Percentiles rank a stretch among this genome's conserved stretches.
These are phyloP conservation scores for Hydrozoanthus gracilis DNA, from an alignment of 92 coral and sea anemone genomes.

Conservation along the genomic window DNA sequence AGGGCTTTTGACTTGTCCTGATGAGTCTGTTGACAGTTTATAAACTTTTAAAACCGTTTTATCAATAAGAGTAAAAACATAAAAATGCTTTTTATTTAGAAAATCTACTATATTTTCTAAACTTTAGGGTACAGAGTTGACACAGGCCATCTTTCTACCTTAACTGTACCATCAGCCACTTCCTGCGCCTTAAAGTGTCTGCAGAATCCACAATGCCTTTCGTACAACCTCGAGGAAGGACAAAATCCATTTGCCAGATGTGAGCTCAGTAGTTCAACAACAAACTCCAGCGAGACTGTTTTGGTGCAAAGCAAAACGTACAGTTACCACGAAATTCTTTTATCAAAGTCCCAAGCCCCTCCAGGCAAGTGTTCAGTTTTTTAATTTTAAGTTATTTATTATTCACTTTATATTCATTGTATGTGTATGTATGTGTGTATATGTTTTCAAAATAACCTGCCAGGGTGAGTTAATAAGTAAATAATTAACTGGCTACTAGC, in stretches of 20 bases:
- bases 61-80: not conserved
- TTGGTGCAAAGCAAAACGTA: slow-evolving; percentile 26
- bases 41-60: not conserved
- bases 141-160: not conserved
- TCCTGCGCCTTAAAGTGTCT: slow-evolving; percentile 49
- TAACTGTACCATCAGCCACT: not conserved
- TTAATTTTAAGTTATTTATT: not conserved
- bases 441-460: too few species aligned
- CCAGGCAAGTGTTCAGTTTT: too few species aligned
- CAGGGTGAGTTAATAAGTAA: too few species aligned
- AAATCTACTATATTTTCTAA: not conserved
- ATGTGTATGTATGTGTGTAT: too few species aligned
- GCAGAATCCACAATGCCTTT: slow-evolving; percentile 35
- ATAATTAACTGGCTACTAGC: too few species aligned
- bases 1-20: too few species aligned
- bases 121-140: slow-evolving; percentile 3
- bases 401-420: too few species aligned
- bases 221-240: slow-evolving; percentile 46
- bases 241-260: slow-evolving; percentile 21
- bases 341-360: too few species aligned
- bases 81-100: too few species aligned
- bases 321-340: slow-evolving; percentile 34
- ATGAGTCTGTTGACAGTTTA: too few species aligned
- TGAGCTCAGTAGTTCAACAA: slow-evolving; percentile 46
- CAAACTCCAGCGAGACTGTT: slow-evolving; percentile 19